These are phyloP conservation scores for Lordiphosa clarofinis DNA, from an alignment of 1,140 invertebrate species.

Conservation along the genomic window DNA sequence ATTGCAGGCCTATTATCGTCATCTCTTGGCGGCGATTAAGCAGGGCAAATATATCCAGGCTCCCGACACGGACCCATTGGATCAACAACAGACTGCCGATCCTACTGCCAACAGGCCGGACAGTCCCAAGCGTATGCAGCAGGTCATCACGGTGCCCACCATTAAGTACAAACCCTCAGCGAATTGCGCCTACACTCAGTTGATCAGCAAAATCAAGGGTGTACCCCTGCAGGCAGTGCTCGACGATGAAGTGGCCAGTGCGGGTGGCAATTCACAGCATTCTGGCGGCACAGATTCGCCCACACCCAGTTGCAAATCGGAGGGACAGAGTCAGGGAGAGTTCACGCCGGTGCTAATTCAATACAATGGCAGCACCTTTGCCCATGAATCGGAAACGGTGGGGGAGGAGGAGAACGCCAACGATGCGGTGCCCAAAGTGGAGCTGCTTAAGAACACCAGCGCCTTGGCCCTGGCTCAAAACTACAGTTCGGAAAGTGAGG, in stretches of 20 bases:
- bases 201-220: slow-evolving; percentile 91
- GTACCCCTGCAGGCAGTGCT: slow-evolving; percentile 81
- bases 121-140: slow-evolving; percentile 39
- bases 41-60: slow-evolving; percentile 86
- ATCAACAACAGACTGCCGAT: slow-evolving; percentile 8
- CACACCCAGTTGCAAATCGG: slow-evolving; percentile 49
- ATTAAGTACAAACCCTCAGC: slow-evolving; percentile 89
- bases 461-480: slow-evolving; percentile 82
- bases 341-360: slow-evolving; percentile 68
- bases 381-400: slow-evolving; percentile 41
- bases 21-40: slow-evolving; percentile 90
- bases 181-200: slow-evolving; percentile 91
- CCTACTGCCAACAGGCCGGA: background rate
- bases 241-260: slow-evolving; percentile 51
- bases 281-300: slow-evolving; percentile 59
- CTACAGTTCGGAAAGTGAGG: slow-evolving; percentile 82
- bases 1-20: slow-evolving; percentile 95
- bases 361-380: slow-evolving; percentile 68
- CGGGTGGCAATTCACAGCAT: slow-evolving; percentile 42
- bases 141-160: slow-evolving; percentile 70
- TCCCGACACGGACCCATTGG: slow-evolving; percentile 50
- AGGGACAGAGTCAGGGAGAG: slow-evolving; percentile 50
- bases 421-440: slow-evolving; percentile 49
- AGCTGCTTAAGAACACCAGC: slow-evolving; percentile 79
- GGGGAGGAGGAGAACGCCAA: slow-evolving; percentile 30